Percentiles rank a stretch among this genome's conserved stretches.
Evolutionary conservation across 1,140 invertebrate species (phyloP).

Genomic region (Aphis gossypii): DNA sequence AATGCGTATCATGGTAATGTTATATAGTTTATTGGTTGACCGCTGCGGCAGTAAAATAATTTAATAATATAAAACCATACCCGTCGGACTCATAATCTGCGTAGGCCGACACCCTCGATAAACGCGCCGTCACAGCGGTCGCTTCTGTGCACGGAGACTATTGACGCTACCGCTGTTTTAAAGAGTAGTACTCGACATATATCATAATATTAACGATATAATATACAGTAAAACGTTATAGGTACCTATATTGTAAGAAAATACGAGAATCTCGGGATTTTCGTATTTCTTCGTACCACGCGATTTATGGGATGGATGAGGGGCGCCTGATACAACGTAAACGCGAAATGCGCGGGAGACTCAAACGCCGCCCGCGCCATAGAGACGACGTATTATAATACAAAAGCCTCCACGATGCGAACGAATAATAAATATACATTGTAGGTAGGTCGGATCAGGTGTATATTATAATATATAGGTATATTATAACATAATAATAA

Average conservation of each 20-base stretch:
- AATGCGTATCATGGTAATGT: too few relatives aligned
- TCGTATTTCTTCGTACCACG: neutral
- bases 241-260: neutral
- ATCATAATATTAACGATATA: neutral
- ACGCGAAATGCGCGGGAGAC: neutral
- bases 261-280: neutral
- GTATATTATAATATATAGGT: neutral
- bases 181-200: neutral
- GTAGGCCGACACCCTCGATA: neutral
- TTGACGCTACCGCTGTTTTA: neutral
- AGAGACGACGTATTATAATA: neutral
- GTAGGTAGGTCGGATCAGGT: neutral
- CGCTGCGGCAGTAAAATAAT: neutral
- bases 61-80: neutral
- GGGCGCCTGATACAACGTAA: neutral
- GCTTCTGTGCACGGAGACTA: neutral
- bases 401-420: neutral
- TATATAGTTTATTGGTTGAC: neutral
- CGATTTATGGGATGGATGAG: neutral
- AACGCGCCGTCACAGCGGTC: neutral
- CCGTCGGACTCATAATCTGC: neutral
- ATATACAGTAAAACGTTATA: neutral
- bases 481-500: conserved; percentile 28
- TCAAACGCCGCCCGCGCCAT: neutral
- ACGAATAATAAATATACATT: neutral